Evolutionary conservation across 1,140 invertebrate genomes (phyloP).

Genomic region (Dendroctonus ponderosae): DNA sequence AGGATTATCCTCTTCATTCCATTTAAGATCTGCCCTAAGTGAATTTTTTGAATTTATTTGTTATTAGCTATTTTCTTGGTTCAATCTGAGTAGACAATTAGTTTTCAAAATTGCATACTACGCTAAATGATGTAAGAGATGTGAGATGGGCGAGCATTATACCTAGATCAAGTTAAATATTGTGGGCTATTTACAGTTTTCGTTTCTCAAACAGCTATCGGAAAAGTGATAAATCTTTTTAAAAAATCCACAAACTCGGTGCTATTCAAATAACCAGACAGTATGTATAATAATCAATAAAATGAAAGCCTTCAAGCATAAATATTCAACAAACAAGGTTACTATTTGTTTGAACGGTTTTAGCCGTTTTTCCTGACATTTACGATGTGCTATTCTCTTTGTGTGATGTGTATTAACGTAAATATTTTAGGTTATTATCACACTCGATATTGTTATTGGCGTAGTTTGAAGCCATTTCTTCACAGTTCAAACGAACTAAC

Average conservation of each 20-base stretch:
- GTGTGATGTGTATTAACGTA: constrained; percentile 14
- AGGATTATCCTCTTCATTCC: no score
- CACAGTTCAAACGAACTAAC: constrained; percentile 4
- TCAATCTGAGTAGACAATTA: no score
- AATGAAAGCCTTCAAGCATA: constrained; percentile 17
- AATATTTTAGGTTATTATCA: constrained; percentile 29
- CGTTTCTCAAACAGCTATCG: not conserved
- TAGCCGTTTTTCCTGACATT: constrained; percentile 24
- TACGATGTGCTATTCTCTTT: constrained; percentile 27
- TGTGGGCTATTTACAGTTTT: constrained; percentile 1
- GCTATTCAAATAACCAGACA: constrained; percentile 14
- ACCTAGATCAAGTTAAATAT: not conserved
- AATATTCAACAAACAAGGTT: constrained; percentile 32
- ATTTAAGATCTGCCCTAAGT: no score
- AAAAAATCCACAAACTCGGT: constrained; percentile 18
- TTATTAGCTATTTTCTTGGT: no score
- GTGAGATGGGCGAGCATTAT: not conserved
- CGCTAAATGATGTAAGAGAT: not conserved
- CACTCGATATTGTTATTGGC: constrained; percentile 21
- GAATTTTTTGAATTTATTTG: no score
- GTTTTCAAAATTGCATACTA: no score
- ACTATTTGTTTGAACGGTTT: constrained; percentile 29
- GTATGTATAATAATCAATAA: constrained; percentile 26
- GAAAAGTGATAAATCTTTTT: constrained; percentile 14
- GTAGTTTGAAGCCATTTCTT: constrained; percentile 1